phyloP scores from a whole-genome alignment of 2,888 invertebrate genomes.

The Platypus cylindrus region DNA sequence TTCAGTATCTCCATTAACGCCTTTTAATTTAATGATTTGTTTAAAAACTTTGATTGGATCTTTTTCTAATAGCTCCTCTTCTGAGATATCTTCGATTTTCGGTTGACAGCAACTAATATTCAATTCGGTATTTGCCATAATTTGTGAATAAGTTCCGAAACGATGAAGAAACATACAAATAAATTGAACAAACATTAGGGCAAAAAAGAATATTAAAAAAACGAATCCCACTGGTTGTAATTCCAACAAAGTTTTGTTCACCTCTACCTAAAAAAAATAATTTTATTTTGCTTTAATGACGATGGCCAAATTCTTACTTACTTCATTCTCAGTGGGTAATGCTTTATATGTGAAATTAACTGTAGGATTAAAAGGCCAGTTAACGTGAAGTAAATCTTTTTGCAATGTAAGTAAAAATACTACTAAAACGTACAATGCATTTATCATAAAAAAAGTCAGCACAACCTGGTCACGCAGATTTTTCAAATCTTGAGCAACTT shows the following conservation, averaged over 20 bases:
- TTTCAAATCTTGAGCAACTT: conserved; percentile 38
- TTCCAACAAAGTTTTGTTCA: conserved; percentile 47
- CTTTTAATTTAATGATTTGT: conserved; percentile 69
- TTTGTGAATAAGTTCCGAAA: conserved; percentile 60
- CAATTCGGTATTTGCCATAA: conserved; percentile 54
- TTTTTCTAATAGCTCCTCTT: conserved; percentile 71
- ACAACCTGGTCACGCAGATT: conserved; percentile 54
- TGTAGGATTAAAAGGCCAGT: conserved; percentile 53
- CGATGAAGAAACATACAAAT: conserved; percentile 64
- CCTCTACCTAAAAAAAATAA: conserved; percentile 34
- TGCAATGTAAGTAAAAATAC: conserved; percentile 62
- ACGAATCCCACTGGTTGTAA: conserved; percentile 64
- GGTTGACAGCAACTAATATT: conserved; percentile 35
- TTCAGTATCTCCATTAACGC: conserved; percentile 60
- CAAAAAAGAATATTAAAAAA: conserved; percentile 58
- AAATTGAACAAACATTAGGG: conserved; percentile 58
- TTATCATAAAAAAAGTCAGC: conserved; percentile 62
- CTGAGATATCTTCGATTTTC: conserved; percentile 72
- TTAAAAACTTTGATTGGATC: conserved; percentile 85
- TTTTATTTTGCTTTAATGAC: too few relatives aligned
- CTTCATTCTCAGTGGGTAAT: conserved; percentile 23
- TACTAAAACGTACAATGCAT: conserved; percentile 61
- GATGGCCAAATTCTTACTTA: too few relatives aligned
- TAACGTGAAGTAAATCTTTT: conserved; percentile 52
- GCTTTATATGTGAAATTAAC: conserved; percentile 30